Percentiles rank a stretch among this genome's conserved stretches.
These are phyloP conservation scores for Cancer borealis DNA, from an alignment of 2,888 invertebrate species.

Conservation along the genomic window DNA sequence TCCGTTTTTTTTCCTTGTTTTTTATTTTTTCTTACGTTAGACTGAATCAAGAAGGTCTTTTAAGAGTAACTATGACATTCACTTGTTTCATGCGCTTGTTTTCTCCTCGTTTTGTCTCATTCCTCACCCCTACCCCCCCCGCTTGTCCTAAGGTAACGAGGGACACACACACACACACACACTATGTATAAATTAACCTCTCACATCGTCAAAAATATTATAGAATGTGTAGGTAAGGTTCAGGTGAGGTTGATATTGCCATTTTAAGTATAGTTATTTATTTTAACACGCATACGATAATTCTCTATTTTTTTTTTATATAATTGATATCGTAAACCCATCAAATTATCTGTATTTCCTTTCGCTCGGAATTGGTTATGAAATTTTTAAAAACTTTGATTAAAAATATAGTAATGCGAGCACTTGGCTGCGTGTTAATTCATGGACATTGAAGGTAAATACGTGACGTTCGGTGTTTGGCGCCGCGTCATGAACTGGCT, in stretches of 20 bases:
- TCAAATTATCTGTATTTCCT: background rate
- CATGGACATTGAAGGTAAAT: conserved; percentile 34
- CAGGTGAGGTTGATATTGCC: background rate
- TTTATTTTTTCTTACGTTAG: background rate
- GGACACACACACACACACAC: background rate
- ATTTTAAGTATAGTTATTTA: background rate
- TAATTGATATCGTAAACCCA: background rate
- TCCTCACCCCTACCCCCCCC: background rate
- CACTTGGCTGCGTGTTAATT: conserved; percentile 33
- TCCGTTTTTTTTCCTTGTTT: background rate
- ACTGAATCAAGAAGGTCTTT: background rate
- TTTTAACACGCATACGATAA: background rate
- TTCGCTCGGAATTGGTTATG: background rate
- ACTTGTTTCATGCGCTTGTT: background rate
- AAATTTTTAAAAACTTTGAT: background rate
- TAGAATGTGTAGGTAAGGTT: background rate
- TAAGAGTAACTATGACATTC: background rate
- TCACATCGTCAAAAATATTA: background rate
- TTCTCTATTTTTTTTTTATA: background rate
- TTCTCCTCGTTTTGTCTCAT: background rate
- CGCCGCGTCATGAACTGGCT: conserved; percentile 41
- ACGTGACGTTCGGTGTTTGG: conserved; percentile 15
- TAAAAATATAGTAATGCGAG: background rate
- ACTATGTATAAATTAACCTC: background rate
- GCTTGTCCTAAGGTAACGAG: background rate